Evolutionary conservation across 1,140 invertebrate genomes (phyloP), one percentile per base, ranked within the genome.

Genomic region (Melanaphis sacchari): DNA sequence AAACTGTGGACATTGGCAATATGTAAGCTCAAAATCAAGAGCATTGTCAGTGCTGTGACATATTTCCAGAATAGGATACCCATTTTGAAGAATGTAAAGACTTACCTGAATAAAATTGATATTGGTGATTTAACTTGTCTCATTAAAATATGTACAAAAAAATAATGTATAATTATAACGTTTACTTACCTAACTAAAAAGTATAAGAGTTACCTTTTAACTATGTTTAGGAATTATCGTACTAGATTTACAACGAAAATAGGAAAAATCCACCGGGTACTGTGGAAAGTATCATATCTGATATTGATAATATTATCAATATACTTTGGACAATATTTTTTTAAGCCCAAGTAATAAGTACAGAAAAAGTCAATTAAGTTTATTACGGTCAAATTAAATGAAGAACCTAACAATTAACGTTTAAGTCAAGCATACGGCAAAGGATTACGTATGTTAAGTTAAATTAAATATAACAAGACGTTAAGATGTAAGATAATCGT

Each of bases 1-100:
- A 98, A 82, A 82, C 94, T 93, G 22, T 93, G 46, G n/a, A 94
- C 54, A 94, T 94, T 84, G 15, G 15, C 40, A n/a, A 76, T 54
- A 40, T 84, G 76, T 22, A 93, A 84, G 59, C 46, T 85, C 24
- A 54, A 85, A 66, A 90, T 40, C 81, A 84, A 84, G 1, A 93
- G 41, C 31, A 38, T 92, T 7, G 76, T 38, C 9, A 82, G n/a
- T 49, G 36, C 36, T 41, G 36, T 93, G n/a, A 93, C 15, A 93
- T 15, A 93, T 38, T 82, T 93, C 91, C 36, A 84, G 31, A 41
- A 49, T 84, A 49, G 24, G 8, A 93, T 84, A 36, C 21, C 7
- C 91, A 93, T 93, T 93, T 93, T 93, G 43, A 41, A 93, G 36
- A 85, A 18, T 82, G 49, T 59, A 31, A 66, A n/a, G 43, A n/a